These are phyloP conservation scores for Cyprinodon brontotheroides DNA, from an alignment of 2,113 vertebrate genomes.

Conservation along the genomic window DNA sequence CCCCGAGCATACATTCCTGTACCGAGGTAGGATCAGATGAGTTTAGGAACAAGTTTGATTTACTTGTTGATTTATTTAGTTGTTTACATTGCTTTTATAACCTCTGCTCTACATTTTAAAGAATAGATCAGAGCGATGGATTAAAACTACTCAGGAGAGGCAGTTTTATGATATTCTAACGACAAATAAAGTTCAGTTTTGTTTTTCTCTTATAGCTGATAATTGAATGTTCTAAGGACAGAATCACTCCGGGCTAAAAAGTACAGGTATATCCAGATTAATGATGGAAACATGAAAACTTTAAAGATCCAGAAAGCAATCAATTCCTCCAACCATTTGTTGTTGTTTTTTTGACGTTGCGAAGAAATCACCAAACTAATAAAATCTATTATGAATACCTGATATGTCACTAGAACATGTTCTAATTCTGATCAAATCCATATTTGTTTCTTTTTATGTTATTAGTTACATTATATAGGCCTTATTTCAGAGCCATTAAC, in stretches of 20 bases:
- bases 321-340: not conserved
- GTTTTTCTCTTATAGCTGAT: constrained; percentile 5
- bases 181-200: constrained; percentile 24
- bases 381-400: not conserved
- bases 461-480: not conserved
- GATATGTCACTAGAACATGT: not conserved
- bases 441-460: not conserved
- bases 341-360: not conserved
- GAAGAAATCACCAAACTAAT: not conserved
- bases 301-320: not conserved
- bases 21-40: constrained; percentile 65
- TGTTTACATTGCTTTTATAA: constrained; percentile 32
- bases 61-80: constrained; percentile 25
- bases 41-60: constrained; percentile 46
- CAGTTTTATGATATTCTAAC: constrained; percentile 17
- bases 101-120: constrained; percentile 31
- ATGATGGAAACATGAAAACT: no score
- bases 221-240: constrained; percentile 14
- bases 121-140: constrained; percentile 20
- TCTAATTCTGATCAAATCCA: not conserved
- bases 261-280: not conserved
- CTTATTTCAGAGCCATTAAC: no score
- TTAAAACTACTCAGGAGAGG: not conserved
- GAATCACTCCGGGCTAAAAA: constrained; percentile 24
- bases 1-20: constrained; percentile 41